Evolutionary conservation across 1,140 invertebrate species (phyloP).

Genomic region (Pemphigus obesinymphae): DNA sequence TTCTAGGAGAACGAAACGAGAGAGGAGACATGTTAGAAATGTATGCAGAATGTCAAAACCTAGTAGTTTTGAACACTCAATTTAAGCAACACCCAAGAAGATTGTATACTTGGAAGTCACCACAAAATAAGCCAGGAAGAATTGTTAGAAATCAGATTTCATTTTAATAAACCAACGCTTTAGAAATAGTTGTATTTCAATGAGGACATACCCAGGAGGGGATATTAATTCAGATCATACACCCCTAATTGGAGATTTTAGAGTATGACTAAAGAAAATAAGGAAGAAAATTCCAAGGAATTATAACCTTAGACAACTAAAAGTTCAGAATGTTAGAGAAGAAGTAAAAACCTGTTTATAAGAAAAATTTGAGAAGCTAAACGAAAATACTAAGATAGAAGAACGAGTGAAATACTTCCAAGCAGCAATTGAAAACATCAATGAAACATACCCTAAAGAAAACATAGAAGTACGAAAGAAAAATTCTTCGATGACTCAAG

Average conservation of each 20-base stretch:
- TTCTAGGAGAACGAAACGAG: slow-evolving; percentile 47
- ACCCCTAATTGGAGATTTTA: slow-evolving; percentile 44
- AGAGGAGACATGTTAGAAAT: slow-evolving; percentile 48
- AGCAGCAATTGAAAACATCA: background rate
- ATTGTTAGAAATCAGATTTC: slow-evolving; percentile 50
- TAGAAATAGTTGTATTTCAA: slow-evolving; percentile 45
- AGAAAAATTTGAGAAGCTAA: slow-evolving; percentile 46
- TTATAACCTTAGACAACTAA: slow-evolving; percentile 24
- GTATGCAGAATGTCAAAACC: slow-evolving; percentile 48
- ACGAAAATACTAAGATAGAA: slow-evolving; percentile 2
- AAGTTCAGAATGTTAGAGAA: background rate
- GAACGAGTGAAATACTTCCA: slow-evolving; percentile 23
- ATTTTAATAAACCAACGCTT: slow-evolving; percentile 48
- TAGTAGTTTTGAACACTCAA: slow-evolving; percentile 48
- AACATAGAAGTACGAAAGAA: background rate
- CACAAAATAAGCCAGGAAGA: slow-evolving; percentile 10
- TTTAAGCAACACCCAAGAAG: slow-evolving; percentile 48
- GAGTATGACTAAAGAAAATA: slow-evolving; percentile 40
- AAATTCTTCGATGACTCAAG: background rate
- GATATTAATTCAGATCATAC: slow-evolving; percentile 49
- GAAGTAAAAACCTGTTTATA: slow-evolving; percentile 42
- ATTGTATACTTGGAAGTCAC: slow-evolving; percentile 50
- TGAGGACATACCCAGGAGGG: too few relatives aligned
- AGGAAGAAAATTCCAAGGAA: background rate
- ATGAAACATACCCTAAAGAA: background rate